Conservation (phyloP, 2,113 vertebrate genomes). For the Otis tarda region DNA sequence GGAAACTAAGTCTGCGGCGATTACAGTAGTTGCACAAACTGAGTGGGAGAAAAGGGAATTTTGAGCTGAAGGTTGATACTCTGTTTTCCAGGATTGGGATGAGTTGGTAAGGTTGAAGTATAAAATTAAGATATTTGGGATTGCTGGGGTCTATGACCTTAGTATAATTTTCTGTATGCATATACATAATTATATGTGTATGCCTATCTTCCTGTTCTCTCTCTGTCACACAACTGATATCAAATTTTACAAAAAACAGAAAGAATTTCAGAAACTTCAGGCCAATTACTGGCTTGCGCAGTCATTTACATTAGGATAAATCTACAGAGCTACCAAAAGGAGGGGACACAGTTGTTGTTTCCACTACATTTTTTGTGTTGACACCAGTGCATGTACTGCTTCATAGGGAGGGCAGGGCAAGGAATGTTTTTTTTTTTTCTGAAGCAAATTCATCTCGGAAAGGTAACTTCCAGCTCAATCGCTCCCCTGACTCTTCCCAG, state of each 20-base stretch:
- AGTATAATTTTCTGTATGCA: not conserved
- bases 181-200: not conserved
- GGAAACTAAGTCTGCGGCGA: not conserved
- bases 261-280: not conserved
- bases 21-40: not conserved
- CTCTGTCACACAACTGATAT: not conserved
- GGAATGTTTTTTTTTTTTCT: not conserved
- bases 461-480: not conserved
- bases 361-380: not conserved
- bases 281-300: not conserved
- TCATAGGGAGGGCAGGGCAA: not conserved
- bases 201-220: not conserved
- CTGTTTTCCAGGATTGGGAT: not conserved
- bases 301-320: not conserved
- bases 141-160: not conserved
- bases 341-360: not conserved
- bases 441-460: not conserved
- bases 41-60: not conserved
- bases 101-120: not conserved
- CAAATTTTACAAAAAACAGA: not conserved
- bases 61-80: not conserved
- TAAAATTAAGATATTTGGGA: not conserved
- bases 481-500: accelerated
- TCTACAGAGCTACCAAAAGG: not conserved
- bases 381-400: accelerated